Percentiles rank a stretch among this genome's conserved stretches.
These are phyloP conservation scores for Macrocentrus cingulum DNA, from an alignment of 1,140 invertebrate species.

Conservation along the genomic window DNA sequence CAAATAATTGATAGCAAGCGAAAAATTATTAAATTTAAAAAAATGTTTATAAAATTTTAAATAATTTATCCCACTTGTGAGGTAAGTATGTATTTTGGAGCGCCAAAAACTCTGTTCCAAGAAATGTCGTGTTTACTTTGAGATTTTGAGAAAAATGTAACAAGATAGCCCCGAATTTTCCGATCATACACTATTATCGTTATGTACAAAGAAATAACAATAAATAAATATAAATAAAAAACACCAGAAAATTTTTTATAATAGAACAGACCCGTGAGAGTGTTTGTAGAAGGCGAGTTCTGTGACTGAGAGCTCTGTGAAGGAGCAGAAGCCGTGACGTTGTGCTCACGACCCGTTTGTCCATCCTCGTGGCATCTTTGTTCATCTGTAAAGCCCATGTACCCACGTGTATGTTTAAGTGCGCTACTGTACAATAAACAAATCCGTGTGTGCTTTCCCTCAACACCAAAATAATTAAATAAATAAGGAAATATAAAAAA, in stretches of 20 bases:
- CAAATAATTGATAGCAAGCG: too few relatives aligned
- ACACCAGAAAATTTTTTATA: constrained; percentile 54
- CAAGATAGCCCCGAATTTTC: too few relatives aligned
- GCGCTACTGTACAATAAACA: neutral
- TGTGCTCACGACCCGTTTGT: constrained; percentile 47
- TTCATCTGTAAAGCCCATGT: constrained; percentile 54
- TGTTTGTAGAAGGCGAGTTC: constrained; percentile 54
- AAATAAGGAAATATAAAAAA: too few relatives aligned
- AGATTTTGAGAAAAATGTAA: too few relatives aligned
- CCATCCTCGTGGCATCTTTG: constrained; percentile 52
- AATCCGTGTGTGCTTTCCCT: neutral
- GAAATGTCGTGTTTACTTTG: too few relatives aligned
- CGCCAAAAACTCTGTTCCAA: too few relatives aligned
- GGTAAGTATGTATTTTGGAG: too few relatives aligned
- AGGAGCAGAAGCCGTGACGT: constrained; percentile 47
- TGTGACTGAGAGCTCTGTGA: constrained; percentile 52
- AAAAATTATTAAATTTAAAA: too few relatives aligned
- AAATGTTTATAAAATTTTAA: too few relatives aligned
- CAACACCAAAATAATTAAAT: too few relatives aligned
- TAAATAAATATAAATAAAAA: constrained; percentile 26
- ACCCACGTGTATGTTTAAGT: constrained; percentile 45
- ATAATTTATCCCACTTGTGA: too few relatives aligned
- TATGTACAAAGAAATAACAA: constrained; percentile 12
- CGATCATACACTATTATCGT: too few relatives aligned
- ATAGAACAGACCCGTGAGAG: constrained; percentile 57